phyloP scores from a whole-genome alignment of 1,140 invertebrate genomes.

The Paracyclopina nana region DNA sequence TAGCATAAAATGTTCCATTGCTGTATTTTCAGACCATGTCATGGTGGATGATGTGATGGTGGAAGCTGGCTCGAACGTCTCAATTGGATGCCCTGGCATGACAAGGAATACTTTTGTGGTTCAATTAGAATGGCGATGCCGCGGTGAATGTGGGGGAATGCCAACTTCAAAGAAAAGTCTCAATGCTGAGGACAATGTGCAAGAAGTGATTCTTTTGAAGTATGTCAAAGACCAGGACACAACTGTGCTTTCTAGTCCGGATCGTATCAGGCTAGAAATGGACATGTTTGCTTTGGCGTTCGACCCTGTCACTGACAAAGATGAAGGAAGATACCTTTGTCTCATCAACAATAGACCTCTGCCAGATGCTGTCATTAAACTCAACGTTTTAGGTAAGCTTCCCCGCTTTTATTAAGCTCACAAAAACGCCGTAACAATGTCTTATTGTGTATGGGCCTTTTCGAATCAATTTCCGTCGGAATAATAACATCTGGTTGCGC shows the following conservation, averaged over 20 bases:
- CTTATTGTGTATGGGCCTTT: too few relatives aligned
- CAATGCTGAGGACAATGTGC: background rate
- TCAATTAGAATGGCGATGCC: constrained; percentile 8
- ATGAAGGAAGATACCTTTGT: constrained; percentile 4
- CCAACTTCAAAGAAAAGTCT: background rate
- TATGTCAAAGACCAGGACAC: constrained; percentile 6
- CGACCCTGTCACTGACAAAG: background rate
- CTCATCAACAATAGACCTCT: constrained; percentile 10
- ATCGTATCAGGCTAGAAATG: background rate
- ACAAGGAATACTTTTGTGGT: constrained; percentile 7
- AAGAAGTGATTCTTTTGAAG: background rate
- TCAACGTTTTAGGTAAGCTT: constrained; percentile 8
- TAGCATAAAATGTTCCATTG: too few relatives aligned
- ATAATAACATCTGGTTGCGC: too few relatives aligned
- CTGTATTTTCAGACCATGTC: too few relatives aligned
- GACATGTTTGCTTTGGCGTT: constrained; percentile 3
- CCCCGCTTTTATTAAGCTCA: background rate
- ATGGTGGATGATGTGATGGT: constrained; percentile 8
- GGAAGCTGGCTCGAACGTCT: constrained; percentile 2
- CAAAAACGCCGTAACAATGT: too few relatives aligned
- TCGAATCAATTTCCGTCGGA: too few relatives aligned
- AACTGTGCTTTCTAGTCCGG: background rate
- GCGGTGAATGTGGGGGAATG: background rate
- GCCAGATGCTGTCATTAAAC: constrained; percentile 10
- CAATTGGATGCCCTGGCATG: constrained; percentile 10